Base-by-base conservation (phyloP, 2,113 vertebrate genomes). In the Cichladusa arquata region DNA sequence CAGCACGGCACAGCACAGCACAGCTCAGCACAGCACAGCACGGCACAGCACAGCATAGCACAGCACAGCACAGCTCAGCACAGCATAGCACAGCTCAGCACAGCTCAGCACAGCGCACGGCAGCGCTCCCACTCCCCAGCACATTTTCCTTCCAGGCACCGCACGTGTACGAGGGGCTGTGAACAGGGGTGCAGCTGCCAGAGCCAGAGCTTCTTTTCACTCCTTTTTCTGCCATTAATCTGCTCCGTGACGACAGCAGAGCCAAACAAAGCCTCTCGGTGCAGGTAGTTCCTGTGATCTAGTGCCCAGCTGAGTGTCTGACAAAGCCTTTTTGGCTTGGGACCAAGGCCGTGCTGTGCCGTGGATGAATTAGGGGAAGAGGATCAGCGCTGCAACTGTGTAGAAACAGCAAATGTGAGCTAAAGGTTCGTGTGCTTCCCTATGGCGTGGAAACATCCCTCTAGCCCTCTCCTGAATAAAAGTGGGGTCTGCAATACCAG, bases 381-480 rank as follows among this genome's bases (percentile, higher is more conserved):
- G 58, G 60, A 95, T 93, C 67, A 44, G 16, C 20, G 7, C 60
- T 36, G 71, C 10, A 54, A 22, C 50, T 25, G 14, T 22, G 62
- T 5, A 19, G 71, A 28, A 10, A 4, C 14, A 83, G 51, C 48
- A 69, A 47, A 60, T 2, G 12, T 12, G 56, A 93, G 24, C 38
- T 26, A 7, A 81, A 81, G 22, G 28, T 48, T 51, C 18, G 9
- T 50, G 9, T 2, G 8, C 26, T 61, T 78, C 47, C 20, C 33
- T 9, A 5, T 0, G 0, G 33, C 25, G 47, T 0, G 0, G 64
- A 87, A 88, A 66, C 25, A 38, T 9, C 36, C 6, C 38, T 0
- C 14, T 34, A 6, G 38, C 26, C 31, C 31, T 53, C 13, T 33
- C 48, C 26, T 3, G 38, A 25, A 17, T 33, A 34, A 51, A 53